A percentile compares a stretch with the other conserved stretches of the same genome.
Evolutionary conservation across 1,140 invertebrate genomes (phyloP).

Genomic region (Eumaeus atala): DNA sequence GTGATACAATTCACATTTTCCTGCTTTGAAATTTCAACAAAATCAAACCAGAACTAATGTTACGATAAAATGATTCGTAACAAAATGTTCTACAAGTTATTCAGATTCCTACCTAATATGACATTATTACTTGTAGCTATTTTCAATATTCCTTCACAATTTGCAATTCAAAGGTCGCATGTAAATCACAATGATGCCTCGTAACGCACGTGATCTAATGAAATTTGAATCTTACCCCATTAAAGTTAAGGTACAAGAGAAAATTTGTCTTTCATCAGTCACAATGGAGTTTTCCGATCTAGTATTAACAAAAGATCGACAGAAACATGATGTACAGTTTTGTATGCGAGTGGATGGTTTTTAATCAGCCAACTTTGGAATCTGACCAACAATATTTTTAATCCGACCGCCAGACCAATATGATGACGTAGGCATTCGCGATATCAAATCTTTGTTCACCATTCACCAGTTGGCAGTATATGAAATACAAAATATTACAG

Average conservation of each 20-base stretch:
- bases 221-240: background rate
- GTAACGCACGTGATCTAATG: background rate
- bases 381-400: conserved; percentile 46
- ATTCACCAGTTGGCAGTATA: background rate
- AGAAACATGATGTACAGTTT: conserved; percentile 25
- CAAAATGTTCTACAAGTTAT: too few species aligned
- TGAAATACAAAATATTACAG: too few species aligned
- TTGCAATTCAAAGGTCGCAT: conserved; percentile 8
- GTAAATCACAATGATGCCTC: conserved; percentile 4
- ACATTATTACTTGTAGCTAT: too few species aligned
- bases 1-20: too few species aligned
- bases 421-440: conserved; percentile 20
- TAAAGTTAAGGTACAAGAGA: background rate
- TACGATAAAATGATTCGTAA: too few species aligned
- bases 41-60: too few species aligned
- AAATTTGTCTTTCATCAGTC: background rate
- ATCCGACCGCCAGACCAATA: conserved; percentile 32
- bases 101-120: too few species aligned
- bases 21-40: too few species aligned
- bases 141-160: conserved; percentile 4
- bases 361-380: conserved; percentile 56
- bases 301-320: conserved; percentile 28
- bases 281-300: conserved; percentile 1
- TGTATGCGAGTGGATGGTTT: conserved; percentile 32
- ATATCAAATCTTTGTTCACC: background rate